Conservation (phyloP, 2,888 invertebrate genomes). For the Platerodrilus igneus region DNA sequence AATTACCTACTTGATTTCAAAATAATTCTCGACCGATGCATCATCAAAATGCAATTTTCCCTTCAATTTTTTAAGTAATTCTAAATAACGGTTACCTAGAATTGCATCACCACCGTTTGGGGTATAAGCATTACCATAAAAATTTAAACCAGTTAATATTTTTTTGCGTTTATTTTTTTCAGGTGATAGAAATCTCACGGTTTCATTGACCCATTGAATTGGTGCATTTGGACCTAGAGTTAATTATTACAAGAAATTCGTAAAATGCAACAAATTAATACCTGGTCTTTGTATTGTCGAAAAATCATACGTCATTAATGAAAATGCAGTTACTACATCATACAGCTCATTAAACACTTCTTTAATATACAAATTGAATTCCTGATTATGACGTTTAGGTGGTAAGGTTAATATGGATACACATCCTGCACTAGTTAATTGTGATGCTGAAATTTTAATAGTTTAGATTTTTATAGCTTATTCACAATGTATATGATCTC, state of each 20-base stretch:
- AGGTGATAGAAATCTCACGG: constrained; percentile 70
- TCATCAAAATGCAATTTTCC: constrained; percentile 74
- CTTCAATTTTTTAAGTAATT: constrained; percentile 68
- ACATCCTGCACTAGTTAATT: constrained; percentile 54
- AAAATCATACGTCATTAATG: constrained; percentile 96
- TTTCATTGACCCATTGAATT: constrained; percentile 72
- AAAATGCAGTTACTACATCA: constrained; percentile 76
- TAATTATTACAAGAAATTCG: constrained; percentile 2
- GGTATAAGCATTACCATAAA: constrained; percentile 88
- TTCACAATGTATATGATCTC: too few species aligned
- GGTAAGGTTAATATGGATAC: constrained; percentile 75
- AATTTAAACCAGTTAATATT: constrained; percentile 85
- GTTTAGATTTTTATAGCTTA: too few species aligned
- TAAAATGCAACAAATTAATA: constrained; percentile 34
- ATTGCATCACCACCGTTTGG: constrained; percentile 79
- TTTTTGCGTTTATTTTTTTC: constrained; percentile 62
- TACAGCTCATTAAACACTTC: constrained; percentile 74
- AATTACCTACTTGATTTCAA: constrained; percentile 78
- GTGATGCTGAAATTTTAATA: constrained; percentile 55
- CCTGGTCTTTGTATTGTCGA: constrained; percentile 78
- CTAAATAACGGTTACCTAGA: constrained; percentile 72
- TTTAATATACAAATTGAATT: constrained; percentile 63
- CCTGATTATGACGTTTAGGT: constrained; percentile 63
- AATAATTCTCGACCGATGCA: constrained; percentile 75
- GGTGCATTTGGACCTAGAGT: constrained; percentile 84